Percentiles rank a stretch among this genome's conserved stretches.
Evolutionary conservation across 92 coral and sea anemone genomes (phyloP).

Genomic region (Umimayanthus chanpuru): DNA sequence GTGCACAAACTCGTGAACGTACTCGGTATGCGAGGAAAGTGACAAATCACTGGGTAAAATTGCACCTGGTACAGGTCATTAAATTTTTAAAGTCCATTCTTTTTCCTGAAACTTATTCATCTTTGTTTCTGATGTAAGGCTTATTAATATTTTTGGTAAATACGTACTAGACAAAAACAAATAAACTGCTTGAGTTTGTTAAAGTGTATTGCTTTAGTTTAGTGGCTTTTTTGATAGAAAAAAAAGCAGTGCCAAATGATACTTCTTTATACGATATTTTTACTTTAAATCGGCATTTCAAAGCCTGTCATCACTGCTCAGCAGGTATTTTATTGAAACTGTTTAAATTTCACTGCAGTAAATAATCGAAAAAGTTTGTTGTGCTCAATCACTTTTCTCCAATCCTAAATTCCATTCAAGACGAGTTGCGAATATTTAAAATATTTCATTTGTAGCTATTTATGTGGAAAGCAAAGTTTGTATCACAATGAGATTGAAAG

Average conservation of each 20-base stretch:
- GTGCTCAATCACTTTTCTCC: not conserved
- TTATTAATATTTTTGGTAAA: conserved; percentile 12
- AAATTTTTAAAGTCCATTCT: conserved; percentile 58
- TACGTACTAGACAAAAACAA: not conserved
- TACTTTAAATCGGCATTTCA: not conserved
- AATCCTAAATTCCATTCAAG: not conserved
- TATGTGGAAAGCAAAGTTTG: not conserved
- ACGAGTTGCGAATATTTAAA: not conserved
- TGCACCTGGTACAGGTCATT: conserved; percentile 67
- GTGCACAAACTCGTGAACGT: not conserved
- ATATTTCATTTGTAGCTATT: no score
- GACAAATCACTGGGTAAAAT: not conserved
- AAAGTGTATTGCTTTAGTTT: not conserved
- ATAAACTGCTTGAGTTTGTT: not conserved
- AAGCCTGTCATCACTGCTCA: not conserved
- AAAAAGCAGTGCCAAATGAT: not conserved
- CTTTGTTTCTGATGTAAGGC: conserved; percentile 15
- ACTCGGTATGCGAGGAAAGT: conserved; percentile 5
- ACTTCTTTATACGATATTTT: not conserved
- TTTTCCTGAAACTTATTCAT: conserved; percentile 53
- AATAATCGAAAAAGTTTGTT: not conserved
- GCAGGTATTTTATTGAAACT: conserved; percentile 23
- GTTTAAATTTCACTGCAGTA: conserved; percentile 16
- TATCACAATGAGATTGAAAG: not conserved
- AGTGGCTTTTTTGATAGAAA: not conserved